Base-by-base conservation (phyloP, 2,113 vertebrate species). In the Crotophaga sulcirostris region DNA sequence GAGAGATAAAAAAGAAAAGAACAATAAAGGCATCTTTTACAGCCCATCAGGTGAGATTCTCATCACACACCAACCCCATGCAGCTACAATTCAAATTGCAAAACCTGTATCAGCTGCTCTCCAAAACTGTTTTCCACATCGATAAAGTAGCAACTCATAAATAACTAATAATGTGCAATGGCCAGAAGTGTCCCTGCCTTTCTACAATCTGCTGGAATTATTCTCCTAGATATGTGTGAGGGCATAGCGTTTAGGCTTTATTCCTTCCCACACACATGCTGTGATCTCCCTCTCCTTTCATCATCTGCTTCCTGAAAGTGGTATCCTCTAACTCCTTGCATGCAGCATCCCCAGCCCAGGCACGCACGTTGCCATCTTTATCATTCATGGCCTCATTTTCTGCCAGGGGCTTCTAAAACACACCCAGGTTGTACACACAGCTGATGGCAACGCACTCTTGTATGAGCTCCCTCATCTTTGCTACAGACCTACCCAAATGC, bases 401-500 rank as follows among this genome's bases (percentile, higher is more conserved):
- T 9, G 18, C 54, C 3, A 1, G 12, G n/a, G 14, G 34, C n/a
- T 78, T 59, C 52, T 23, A 15, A 36, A 31, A 16, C 7, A 6
- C 11, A 4, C 4, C 0, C 11, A 26, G 33, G 20, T 6, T 28
- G 7, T 6, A 16, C 11, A 6, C 16, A 21, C 9, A 3, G 16
- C 58, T 42, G 51, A 33, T 6, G 17, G 25, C 55, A 58, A 0
- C 25, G 18, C 29, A 2, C 10, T 19, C 55, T 3, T 7, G 6
- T 8, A 4, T 1, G 0, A 7, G 13, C 33, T 54, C 52, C 40
- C 3, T 4, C 2, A 1, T 1, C 60, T 4, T 11, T 5, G 1
- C 42, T 2, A 1, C 1, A 0, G 56, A 55, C 29, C 85, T 16
- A 25, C 70, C 42, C 19, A 1, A 67, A 11, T 7, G 4, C 26